phyloP scores from a whole-genome alignment of 1,140 invertebrate species.

The Drosophila tani region DNA sequence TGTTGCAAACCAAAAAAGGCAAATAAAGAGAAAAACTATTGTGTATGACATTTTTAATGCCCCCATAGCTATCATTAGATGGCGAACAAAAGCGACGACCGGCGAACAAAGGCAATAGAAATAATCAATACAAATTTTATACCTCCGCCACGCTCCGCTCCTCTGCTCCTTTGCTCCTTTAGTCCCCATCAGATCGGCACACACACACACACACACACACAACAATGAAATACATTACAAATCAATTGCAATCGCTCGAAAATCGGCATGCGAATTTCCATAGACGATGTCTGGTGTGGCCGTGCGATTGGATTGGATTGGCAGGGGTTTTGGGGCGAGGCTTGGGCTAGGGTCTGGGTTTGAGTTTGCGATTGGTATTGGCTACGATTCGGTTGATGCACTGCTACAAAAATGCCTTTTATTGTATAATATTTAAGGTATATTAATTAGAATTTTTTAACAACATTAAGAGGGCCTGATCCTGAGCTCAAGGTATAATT shows the following conservation, averaged over 20 bases:
- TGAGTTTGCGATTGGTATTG: constrained; percentile 21
- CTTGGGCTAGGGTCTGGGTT: constrained; percentile 1
- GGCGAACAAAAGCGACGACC: constrained; percentile 70
- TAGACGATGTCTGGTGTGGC: constrained; percentile 73
- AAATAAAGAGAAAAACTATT: constrained; percentile 15
- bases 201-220: constrained; percentile 38
- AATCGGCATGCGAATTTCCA: constrained; percentile 82
- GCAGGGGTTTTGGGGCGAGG: constrained; percentile 30
- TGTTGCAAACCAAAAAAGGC: constrained; percentile 7
- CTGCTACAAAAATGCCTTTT: constrained; percentile 6
- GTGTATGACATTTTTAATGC: constrained; percentile 80
- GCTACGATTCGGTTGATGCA: constrained; percentile 27
- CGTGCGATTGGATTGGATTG: constrained; percentile 54
- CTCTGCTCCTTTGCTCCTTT: constrained; percentile 5
- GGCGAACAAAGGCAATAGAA: constrained; percentile 79
- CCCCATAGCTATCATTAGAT: constrained; percentile 81
- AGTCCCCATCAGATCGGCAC: constrained; percentile 33
- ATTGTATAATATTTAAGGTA: no score
- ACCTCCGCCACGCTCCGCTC: constrained; percentile 7
- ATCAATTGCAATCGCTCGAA: constrained; percentile 83
- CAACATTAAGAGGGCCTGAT: no score
- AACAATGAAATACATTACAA: constrained; percentile 83
- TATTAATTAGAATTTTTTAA: no score
- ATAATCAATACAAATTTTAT: constrained; percentile 83
- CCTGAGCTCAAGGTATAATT: no score